A percentile compares a stretch with the other conserved stretches of the same genome.
Conservation (phyloP, 64 coral and sea anemone species). For the Cladopsammia gracilis region DNA sequence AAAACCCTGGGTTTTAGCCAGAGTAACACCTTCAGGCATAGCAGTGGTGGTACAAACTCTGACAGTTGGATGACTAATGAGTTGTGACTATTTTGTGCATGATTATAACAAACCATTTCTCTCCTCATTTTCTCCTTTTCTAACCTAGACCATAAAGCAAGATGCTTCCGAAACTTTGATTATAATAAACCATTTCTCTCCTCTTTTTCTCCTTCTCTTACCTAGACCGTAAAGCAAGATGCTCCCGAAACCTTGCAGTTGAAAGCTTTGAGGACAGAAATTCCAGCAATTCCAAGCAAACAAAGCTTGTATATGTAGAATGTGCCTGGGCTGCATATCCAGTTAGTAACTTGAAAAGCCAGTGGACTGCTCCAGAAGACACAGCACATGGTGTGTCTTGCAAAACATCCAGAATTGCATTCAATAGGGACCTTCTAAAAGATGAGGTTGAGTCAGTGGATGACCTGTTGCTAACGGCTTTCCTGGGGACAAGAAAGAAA, state of each 20-base stretch:
- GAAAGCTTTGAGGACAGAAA: slow-evolving; percentile 69
- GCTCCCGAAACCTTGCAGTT: slow-evolving; percentile 24
- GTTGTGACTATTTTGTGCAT: too few species aligned
- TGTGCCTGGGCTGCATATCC: slow-evolving; percentile 78
- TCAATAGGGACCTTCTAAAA: slow-evolving; percentile 69
- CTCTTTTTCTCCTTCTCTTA: not conserved
- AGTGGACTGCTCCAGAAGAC: slow-evolving; percentile 85
- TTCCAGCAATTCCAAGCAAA: slow-evolving; percentile 78
- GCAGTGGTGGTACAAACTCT: too few species aligned
- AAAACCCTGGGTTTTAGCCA: too few species aligned
- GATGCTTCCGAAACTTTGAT: slow-evolving; percentile 30
- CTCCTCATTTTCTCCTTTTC: not conserved
- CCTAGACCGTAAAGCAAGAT: slow-evolving; percentile 53
- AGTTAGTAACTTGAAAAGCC: slow-evolving; percentile 76
- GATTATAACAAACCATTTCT: too few species aligned
- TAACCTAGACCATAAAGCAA: slow-evolving; percentile 51
- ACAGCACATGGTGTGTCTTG: slow-evolving; percentile 55
- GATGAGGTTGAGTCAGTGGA: slow-evolving; percentile 40
- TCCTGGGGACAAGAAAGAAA: slow-evolving; percentile 34
- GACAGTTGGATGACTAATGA: too few species aligned
- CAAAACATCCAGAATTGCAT: slow-evolving; percentile 80
- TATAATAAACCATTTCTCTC: too few species aligned
- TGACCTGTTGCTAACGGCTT: slow-evolving; percentile 48
- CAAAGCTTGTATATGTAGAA: slow-evolving; percentile 42
- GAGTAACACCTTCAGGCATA: too few species aligned